These are phyloP conservation scores for Cichladusa arquata DNA, from an alignment of 2,113 vertebrate species.

Conservation along the genomic window DNA sequence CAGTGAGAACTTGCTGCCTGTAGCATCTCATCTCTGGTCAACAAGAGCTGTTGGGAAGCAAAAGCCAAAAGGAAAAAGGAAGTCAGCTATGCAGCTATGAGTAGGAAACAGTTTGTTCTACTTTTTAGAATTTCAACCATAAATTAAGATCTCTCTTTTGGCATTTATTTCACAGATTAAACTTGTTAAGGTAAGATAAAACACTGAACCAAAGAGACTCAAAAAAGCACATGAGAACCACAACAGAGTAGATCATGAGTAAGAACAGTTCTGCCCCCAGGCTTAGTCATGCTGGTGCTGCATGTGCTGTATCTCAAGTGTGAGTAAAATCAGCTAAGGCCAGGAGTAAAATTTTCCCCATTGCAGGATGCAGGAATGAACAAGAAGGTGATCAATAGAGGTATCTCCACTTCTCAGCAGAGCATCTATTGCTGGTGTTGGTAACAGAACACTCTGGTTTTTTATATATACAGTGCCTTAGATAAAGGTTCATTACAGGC, in stretches of 20 bases:
- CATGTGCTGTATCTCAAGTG: neutral
- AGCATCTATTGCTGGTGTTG: neutral
- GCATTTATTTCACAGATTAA: neutral
- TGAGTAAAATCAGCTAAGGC: neutral
- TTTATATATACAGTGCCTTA: neutral
- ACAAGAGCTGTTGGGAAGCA: slow-evolving; percentile 79
- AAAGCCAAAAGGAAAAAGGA: slow-evolving; percentile 12
- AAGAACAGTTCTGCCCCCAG: neutral
- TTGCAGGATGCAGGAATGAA: neutral
- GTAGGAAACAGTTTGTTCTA: neutral
- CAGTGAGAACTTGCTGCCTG: slow-evolving; percentile 88
- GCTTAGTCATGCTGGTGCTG: neutral
- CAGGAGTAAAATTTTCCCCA: neutral
- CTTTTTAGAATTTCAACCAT: neutral
- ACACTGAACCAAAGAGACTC: neutral
- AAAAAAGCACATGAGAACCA: neutral
- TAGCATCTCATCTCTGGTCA: slow-evolving; percentile 87
- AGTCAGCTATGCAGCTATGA: neutral
- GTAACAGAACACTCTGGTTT: neutral
- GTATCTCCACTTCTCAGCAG: neutral
- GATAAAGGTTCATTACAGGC: neutral
- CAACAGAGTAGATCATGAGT: neutral
- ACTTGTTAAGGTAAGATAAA: neutral
- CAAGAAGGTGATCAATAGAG: neutral
- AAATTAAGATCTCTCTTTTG: neutral